Base-by-base conservation (phyloP, 2,888 invertebrate genomes). In the Brachylomia viminalis region DNA sequence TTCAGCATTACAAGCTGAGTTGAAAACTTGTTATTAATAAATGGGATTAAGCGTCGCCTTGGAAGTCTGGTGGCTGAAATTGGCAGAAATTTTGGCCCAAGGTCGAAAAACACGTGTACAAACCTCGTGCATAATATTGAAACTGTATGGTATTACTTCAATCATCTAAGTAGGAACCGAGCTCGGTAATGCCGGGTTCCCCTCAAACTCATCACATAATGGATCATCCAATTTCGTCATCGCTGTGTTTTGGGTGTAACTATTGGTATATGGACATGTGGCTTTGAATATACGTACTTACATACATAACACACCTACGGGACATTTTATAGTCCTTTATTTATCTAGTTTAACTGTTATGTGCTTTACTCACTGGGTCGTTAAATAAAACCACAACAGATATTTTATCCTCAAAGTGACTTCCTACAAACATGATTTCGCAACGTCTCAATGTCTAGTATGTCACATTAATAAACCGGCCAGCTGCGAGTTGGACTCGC, bases 11-110 rank as follows among this genome's bases (percentile, higher is more conserved):
- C 47, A 58, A 65, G 52, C 49, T 1, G 20, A 47, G 47, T 70
- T 42, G 23, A 52, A 66, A 70, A 54, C 79, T 17, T 82, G 70
- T 82, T 45, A 52, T 33, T 54, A 64, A 61, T 81, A 49, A 75
- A 79, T 79, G 33, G 75, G 79, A 79, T 79, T 79, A 79, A 30
- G 45, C 33, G 5, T 79, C 15, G 49, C 74, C 79, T 79, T 79
- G 66, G 81, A 33, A 75, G 54, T 49, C 30, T 79, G 54, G 47
- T 75, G 27, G 56, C 33, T 33, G 42, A 80, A 80, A 64, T 52
- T 73, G 65, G 33, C 42, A 23, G 47, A 75, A 30, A 80, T 75
- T 75, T 75, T 42, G 52, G 33, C 61, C n/a, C 81, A 75, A 75
- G 81, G 79, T 67, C 23, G n/a, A 66, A 80, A 0, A 42, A 6